Percentiles rank a stretch among this genome's conserved stretches.
These are phyloP conservation scores for Gyrodactylus bullatarudis DNA, from an alignment of 1,140 invertebrate genomes.

Conservation along the genomic window DNA sequence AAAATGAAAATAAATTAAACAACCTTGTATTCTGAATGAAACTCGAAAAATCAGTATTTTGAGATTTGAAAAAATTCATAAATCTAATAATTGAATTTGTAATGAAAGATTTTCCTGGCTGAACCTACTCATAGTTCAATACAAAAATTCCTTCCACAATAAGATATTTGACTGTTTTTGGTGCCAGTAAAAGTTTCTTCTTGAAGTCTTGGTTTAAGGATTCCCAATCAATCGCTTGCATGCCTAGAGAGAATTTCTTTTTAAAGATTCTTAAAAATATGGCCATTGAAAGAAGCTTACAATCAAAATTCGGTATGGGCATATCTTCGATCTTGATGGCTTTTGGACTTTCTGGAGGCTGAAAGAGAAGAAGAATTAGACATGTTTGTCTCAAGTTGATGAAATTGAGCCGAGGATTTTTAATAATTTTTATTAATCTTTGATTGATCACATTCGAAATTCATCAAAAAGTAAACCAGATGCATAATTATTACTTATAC, in stretches of 20 bases:
- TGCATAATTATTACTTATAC: too few relatives aligned
- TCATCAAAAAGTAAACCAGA: too few relatives aligned
- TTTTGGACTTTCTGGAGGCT: neutral
- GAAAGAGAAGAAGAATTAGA: too few relatives aligned
- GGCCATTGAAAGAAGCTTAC: too few relatives aligned
- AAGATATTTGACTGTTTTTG: neutral
- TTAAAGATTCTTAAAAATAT: neutral
- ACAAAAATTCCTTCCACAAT: neutral
- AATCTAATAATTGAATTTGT: neutral
- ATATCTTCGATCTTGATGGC: neutral
- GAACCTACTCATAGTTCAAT: neutral
- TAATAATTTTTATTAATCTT: too few relatives aligned
- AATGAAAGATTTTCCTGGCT: neutral
- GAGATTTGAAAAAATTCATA: too few relatives aligned
- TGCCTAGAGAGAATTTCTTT: neutral
- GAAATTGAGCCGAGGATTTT: too few relatives aligned
- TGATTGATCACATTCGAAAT: too few relatives aligned
- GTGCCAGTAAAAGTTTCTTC: neutral
- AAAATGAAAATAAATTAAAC: neutral
- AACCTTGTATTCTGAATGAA: neutral
- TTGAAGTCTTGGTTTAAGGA: neutral
- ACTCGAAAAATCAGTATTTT: too few relatives aligned
- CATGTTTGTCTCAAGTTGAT: too few relatives aligned
- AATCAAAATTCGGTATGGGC: neutral
- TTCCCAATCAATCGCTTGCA: neutral